Percentiles rank a stretch among this genome's conserved stretches.
Conservation (phyloP, 2,888 invertebrate genomes). For the Beris chalybata region DNA sequence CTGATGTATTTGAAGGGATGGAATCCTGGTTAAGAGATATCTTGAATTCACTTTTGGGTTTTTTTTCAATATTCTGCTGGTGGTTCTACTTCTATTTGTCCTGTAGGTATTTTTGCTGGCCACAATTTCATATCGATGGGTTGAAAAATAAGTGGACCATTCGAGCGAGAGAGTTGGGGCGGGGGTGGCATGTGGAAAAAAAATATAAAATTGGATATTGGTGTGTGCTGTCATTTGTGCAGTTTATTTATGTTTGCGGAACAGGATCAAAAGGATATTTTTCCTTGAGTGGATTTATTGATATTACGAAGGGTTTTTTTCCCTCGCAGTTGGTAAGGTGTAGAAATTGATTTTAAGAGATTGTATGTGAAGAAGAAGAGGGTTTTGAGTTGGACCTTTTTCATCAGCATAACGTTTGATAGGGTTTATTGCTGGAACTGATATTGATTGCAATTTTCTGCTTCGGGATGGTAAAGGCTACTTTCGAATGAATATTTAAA, state of each 20-base stretch:
- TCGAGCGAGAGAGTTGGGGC: not conserved
- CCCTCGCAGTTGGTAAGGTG: too few relatives aligned
- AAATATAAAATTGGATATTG: conserved; percentile 23
- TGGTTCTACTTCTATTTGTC: conserved; percentile 21
- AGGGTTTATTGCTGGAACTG: too few relatives aligned
- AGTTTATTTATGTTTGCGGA: conserved; percentile 35
- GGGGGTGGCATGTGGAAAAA: not conserved
- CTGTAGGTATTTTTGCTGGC: conserved; percentile 23
- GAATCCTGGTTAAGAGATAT: not conserved
- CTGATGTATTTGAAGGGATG: conserved; percentile 25
- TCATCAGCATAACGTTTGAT: too few relatives aligned
- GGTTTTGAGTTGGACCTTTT: too few relatives aligned
- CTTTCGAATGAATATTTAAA: too few relatives aligned
- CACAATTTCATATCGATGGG: conserved; percentile 22
- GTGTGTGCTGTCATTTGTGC: conserved; percentile 12
- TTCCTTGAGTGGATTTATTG: conserved; percentile 37
- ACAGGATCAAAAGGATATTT: conserved; percentile 37
- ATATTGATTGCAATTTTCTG: too few relatives aligned
- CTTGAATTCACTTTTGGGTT: not conserved
- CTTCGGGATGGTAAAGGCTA: too few relatives aligned
- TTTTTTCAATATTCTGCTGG: conserved; percentile 25
- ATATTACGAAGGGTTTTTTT: conserved; percentile 1
- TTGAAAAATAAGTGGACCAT: too few relatives aligned
- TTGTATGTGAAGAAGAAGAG: too few relatives aligned
- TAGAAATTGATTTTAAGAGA: too few relatives aligned